Percentiles rank a stretch among this genome's conserved stretches.
These are phyloP conservation scores for Taenioides sp. DNA, from an alignment of 2,797 vertebrate genomes.

Conservation along the genomic window DNA sequence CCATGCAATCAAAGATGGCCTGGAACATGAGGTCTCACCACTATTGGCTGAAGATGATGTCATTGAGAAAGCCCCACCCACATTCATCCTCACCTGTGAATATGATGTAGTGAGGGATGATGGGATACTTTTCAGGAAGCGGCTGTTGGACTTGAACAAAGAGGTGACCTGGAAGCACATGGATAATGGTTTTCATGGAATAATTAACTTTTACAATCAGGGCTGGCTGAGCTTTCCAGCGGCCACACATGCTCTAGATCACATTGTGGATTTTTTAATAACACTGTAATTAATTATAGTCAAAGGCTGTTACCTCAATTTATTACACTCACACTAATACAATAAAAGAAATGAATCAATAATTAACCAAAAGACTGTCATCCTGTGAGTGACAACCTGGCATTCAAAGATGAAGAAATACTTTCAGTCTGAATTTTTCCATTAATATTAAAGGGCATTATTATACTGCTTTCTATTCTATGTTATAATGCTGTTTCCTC, in stretches of 20 bases:
- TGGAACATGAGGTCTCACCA: conserved; percentile 72
- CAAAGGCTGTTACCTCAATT: neutral
- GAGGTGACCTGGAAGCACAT: conserved; percentile 82
- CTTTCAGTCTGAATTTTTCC: neutral
- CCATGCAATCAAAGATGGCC: neutral
- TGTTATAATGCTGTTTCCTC: no score
- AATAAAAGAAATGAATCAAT: neutral
- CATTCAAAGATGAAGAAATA: neutral
- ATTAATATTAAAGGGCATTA: no score
- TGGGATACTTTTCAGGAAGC: conserved; percentile 83
- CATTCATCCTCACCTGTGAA: conserved; percentile 86
- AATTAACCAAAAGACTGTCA: neutral
- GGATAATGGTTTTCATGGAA: conserved; percentile 82
- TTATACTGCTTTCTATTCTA: no score
- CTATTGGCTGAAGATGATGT: conserved; percentile 76
- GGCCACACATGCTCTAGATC: conserved; percentile 61
- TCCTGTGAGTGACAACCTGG: neutral
- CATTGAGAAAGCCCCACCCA: conserved; percentile 71
- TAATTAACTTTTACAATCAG: conserved; percentile 59
- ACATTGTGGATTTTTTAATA: conserved; percentile 73
- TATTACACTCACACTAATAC: neutral
- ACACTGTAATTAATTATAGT: conserved; percentile 46
- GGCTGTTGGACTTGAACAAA: conserved; percentile 77
- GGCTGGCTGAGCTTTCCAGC: conserved; percentile 61
- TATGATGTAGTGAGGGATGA: conserved; percentile 83